Evolutionary conservation across 2,888 invertebrate genomes (phyloP).

Genomic region (Orthonevra nobilis): DNA sequence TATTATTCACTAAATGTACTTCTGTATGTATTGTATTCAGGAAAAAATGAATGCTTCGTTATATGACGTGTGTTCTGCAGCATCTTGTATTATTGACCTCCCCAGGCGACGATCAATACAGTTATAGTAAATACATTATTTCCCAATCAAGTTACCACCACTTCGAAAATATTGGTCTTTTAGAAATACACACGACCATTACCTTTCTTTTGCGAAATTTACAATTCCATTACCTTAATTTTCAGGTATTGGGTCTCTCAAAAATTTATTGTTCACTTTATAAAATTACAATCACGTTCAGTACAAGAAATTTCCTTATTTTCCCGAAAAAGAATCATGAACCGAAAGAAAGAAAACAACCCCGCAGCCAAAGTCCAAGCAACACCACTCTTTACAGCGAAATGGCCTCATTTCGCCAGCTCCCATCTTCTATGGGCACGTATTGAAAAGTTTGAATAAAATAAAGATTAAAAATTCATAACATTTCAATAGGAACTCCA

Average conservation of each 20-base stretch:
- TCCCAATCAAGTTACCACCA: slow-evolving; percentile 38
- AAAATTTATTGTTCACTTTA: slow-evolving; percentile 70
- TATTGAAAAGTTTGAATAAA: slow-evolving; percentile 68
- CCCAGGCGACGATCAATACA: no score
- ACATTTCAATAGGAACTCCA: slow-evolving; percentile 48
- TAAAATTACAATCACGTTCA: slow-evolving; percentile 66
- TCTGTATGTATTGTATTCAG: no score
- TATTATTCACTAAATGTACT: no score
- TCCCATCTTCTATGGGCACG: slow-evolving; percentile 35
- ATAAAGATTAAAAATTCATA: slow-evolving; percentile 70
- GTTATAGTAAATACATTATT: slow-evolving; percentile 12
- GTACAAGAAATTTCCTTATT: slow-evolving; percentile 32
- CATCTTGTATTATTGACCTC: no score
- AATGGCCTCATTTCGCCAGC: neutral
- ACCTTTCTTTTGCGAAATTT: slow-evolving; percentile 38
- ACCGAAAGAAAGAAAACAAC: slow-evolving; percentile 10
- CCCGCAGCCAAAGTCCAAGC: neutral
- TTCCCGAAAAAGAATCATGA: no score
- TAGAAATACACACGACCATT: neutral
- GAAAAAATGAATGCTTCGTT: no score
- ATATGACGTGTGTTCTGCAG: no score
- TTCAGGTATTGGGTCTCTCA: slow-evolving; percentile 51
- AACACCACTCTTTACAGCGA: neutral
- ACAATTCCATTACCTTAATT: slow-evolving; percentile 65
- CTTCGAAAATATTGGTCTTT: slow-evolving; percentile 22